phyloP scores from a whole-genome alignment of 2,888 invertebrate species.

The Cinara cedri region DNA sequence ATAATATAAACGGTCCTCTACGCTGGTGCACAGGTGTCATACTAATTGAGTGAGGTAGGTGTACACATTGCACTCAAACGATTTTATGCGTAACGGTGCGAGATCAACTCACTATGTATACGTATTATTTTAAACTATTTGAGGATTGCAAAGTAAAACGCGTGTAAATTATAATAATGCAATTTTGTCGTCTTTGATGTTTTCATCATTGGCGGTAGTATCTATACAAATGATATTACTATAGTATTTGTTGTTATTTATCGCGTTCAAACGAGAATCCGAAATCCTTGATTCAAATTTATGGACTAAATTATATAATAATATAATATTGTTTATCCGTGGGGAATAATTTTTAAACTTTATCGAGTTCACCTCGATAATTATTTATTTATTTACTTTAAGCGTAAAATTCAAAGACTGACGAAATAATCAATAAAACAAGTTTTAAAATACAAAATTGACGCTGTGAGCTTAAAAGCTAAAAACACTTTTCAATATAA shows the following conservation, averaged over 20 bases:
- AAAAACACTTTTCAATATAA: conserved; percentile 33
- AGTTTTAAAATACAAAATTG: conserved; percentile 11
- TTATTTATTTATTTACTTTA: conserved; percentile 7
- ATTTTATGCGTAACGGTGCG: conserved; percentile 6
- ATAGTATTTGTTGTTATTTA: not conserved
- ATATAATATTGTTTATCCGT: not conserved
- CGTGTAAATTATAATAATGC: not conserved
- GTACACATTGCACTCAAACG: too few relatives aligned
- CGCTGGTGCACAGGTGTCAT: conserved; percentile 24
- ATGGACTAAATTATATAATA: not conserved
- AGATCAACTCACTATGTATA: not conserved
- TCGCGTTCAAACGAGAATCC: not conserved
- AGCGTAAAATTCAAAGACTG: not conserved
- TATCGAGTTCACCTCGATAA: not conserved
- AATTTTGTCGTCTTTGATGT: not conserved
- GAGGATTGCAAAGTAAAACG: not conserved
- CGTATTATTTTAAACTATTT: not conserved
- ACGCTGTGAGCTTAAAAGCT: conserved; percentile 22
- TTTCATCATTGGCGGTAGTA: too few relatives aligned
- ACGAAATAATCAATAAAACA: conserved; percentile 15
- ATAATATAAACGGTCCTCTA: not conserved
- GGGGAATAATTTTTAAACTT: not conserved
- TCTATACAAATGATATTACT: too few relatives aligned
- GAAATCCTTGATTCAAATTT: not conserved
- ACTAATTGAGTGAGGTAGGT: conserved; percentile 9